Conservation (phyloP, 2,888 invertebrate species). For the Achlya flavicornis region DNA sequence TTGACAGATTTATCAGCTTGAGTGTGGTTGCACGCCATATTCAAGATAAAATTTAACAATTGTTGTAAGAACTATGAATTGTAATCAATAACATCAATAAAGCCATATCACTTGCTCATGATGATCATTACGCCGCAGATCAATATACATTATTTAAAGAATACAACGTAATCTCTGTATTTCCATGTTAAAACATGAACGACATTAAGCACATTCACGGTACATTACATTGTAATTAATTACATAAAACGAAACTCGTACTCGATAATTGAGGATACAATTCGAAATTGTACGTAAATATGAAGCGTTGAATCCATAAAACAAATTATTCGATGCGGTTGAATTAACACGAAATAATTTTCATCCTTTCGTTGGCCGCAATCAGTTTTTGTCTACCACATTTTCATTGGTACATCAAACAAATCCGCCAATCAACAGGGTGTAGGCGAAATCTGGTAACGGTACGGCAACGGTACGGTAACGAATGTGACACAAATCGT, state of each 20-base stretch:
- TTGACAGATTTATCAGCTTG: too few relatives aligned
- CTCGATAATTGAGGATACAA: not conserved
- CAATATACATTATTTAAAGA: not conserved
- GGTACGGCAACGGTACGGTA: slow-evolving; percentile 19
- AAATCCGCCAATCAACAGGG: slow-evolving; percentile 16
- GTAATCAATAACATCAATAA: too few relatives aligned
- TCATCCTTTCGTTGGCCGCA: not conserved
- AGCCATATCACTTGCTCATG: not conserved
- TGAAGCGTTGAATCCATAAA: slow-evolving; percentile 6
- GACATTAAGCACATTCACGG: not conserved
- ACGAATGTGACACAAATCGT: slow-evolving; percentile 25
- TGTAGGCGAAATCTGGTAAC: slow-evolving; percentile 18
- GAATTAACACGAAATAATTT: not conserved
- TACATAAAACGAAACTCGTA: not conserved
- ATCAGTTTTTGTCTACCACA: slow-evolving; percentile 1
- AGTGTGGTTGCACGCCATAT: too few relatives aligned
- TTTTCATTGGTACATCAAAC: slow-evolving; percentile 12
- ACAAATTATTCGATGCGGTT: not conserved
- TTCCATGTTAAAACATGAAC: not conserved
- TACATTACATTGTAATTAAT: slow-evolving; percentile 6
- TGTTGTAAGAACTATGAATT: too few relatives aligned
- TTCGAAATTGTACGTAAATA: slow-evolving; percentile 1
- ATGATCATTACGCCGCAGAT: not conserved
- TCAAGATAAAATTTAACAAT: too few relatives aligned
- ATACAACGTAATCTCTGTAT: not conserved